A percentile compares a stretch with the other conserved stretches of the same genome.
Conservation (phyloP, 53 echinoderm and acorn worm species). For the Holothuria scabra region DNA sequence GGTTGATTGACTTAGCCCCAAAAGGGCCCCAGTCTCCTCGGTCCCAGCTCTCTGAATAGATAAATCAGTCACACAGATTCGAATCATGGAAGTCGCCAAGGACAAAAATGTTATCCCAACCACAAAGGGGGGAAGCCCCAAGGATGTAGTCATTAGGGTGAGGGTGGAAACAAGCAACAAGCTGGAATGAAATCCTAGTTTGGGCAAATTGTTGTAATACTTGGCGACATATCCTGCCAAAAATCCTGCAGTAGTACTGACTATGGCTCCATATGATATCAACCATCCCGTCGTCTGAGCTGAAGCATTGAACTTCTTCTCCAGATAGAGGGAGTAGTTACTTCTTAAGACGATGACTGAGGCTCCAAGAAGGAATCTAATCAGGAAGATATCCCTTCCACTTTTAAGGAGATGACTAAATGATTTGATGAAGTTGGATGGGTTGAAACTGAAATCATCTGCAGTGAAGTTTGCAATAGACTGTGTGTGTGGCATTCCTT, state of each 20-base stretch:
- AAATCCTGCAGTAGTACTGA: slow-evolving; percentile 68
- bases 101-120: slow-evolving; percentile 60
- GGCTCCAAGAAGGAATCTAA: slow-evolving; percentile 80
- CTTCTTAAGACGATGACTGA: slow-evolving; percentile 75
- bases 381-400: slow-evolving; percentile 77
- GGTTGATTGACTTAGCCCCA: slow-evolving; percentile 81
- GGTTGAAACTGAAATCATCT: slow-evolving; percentile 66
- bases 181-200: slow-evolving; percentile 69
- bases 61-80: slow-evolving; percentile 76
- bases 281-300: slow-evolving; percentile 79
- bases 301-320: slow-evolving; percentile 70
- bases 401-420: slow-evolving; percentile 66
- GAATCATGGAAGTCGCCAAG: slow-evolving; percentile 63
- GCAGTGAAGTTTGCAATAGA: slow-evolving; percentile 69
- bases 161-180: slow-evolving; percentile 59
- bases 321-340: slow-evolving; percentile 82
- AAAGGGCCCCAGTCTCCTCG: slow-evolving; percentile 75
- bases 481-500: slow-evolving; percentile 39
- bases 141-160: slow-evolving; percentile 61
- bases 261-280: slow-evolving; percentile 78
- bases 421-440: slow-evolving; percentile 59
- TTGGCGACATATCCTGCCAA: slow-evolving; percentile 65
- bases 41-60: slow-evolving; percentile 64
- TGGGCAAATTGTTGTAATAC: slow-evolving; percentile 66
- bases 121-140: slow-evolving; percentile 59